Percentiles rank a stretch among this genome's conserved stretches.
These are phyloP conservation scores for Pantherophis vulpinus DNA, from an alignment of 2,797 vertebrate species.

Conservation along the genomic window DNA sequence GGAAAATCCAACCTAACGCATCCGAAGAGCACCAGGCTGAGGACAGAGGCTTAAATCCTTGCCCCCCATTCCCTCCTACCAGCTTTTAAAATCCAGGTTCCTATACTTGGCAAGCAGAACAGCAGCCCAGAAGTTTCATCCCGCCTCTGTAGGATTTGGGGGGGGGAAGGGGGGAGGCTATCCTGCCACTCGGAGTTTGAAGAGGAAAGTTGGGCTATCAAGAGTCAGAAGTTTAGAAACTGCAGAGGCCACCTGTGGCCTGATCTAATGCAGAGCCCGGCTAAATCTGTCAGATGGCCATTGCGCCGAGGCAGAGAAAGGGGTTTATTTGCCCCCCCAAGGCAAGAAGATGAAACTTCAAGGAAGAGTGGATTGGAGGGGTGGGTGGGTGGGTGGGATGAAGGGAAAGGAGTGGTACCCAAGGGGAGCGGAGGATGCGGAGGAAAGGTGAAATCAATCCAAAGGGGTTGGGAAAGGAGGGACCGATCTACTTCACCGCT, in stretches of 20 bases:
- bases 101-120: neutral
- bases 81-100: neutral
- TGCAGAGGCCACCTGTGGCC: neutral
- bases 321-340: neutral
- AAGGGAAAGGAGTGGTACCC: neutral
- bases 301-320: neutral
- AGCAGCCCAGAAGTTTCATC: neutral
- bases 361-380: neutral
- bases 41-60: neutral
- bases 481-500: too few relatives aligned
- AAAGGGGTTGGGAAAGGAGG: neutral
- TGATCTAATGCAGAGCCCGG: neutral
- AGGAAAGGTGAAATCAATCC: neutral
- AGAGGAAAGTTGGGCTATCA: neutral
- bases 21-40: neutral
- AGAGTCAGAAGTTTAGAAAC: neutral
- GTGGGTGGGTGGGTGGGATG: rapidly evolving
- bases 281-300: too few relatives aligned
- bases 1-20: neutral
- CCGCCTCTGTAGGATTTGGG: neutral
- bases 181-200: neutral
- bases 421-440: neutral
- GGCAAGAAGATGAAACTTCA: neutral
- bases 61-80: rapidly evolving
- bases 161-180: neutral